Evolutionary conservation across 2,113 vertebrate species (phyloP).

Genomic region (Heterocephalus glaber): DNA sequence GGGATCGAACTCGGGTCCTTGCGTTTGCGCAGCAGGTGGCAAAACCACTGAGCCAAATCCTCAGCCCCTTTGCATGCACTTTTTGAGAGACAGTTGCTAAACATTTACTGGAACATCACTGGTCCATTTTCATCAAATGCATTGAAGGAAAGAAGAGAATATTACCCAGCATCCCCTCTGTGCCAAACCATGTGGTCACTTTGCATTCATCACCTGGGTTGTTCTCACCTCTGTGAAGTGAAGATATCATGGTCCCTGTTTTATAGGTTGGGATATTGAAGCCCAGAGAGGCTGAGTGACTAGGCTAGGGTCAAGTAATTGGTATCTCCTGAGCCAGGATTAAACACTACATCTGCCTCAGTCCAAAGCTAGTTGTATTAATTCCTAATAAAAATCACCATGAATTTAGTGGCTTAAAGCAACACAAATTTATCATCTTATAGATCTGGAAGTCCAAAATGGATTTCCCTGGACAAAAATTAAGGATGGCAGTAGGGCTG

Average conservation of each 20-base stretch:
- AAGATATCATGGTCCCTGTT: not conserved
- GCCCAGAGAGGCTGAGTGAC: not conserved
- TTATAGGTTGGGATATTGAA: not conserved
- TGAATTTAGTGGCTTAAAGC: slow-evolving; percentile 3
- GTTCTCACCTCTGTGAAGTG: not conserved
- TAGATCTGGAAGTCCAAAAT: not conserved
- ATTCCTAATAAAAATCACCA: slow-evolving; percentile 1
- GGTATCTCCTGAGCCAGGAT: not conserved
- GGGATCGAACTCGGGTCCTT: too few relatives aligned
- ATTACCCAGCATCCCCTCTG: not conserved
- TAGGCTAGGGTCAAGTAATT: slow-evolving; percentile 13
- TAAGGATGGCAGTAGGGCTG: not conserved
- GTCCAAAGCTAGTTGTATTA: slow-evolving; percentile 37
- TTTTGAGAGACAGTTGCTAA: slow-evolving; percentile 4
- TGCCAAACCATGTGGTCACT: not conserved
- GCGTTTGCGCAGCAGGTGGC: too few relatives aligned
- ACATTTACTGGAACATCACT: not conserved
- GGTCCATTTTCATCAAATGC: not conserved
- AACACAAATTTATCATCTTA: slow-evolving; percentile 38
- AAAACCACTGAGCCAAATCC: too few relatives aligned
- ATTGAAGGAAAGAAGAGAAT: slow-evolving; percentile 35
- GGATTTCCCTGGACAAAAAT: not conserved
- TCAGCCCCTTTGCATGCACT: too few relatives aligned
- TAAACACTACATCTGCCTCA: not conserved
- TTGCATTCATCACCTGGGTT: not conserved